Evolutionary conservation across 2,888 invertebrate genomes (phyloP).

Genomic region (Zaprionus lineosus): DNA sequence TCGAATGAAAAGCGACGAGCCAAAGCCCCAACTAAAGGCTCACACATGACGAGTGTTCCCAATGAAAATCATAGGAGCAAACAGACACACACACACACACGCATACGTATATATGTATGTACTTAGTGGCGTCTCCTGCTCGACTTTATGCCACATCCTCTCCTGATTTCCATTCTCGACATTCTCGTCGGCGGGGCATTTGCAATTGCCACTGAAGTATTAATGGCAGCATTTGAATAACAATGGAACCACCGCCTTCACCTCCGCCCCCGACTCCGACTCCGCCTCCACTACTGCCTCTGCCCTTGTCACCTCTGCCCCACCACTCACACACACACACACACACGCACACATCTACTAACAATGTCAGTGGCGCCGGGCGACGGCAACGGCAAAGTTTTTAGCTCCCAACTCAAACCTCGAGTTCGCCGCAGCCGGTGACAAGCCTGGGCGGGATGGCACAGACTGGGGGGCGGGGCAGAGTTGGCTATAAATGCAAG

Average conservation of each 20-base stretch:
- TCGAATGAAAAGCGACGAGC: slow-evolving; percentile 47
- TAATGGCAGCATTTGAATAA: slow-evolving; percentile 75
- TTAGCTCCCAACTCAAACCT: neutral
- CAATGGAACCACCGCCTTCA: slow-evolving; percentile 46
- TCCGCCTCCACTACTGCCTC: neutral
- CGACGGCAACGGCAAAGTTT: slow-evolving; percentile 31
- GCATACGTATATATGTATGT: slow-evolving; percentile 12
- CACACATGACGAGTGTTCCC: too few relatives aligned
- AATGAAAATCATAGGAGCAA: too few relatives aligned
- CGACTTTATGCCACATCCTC: neutral
- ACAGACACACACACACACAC: slow-evolving; percentile 6
- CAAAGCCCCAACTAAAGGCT: slow-evolving; percentile 16
- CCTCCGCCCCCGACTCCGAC: neutral
- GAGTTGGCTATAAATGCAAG: neutral
- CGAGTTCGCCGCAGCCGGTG: neutral
- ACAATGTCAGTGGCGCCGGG: slow-evolving; percentile 24
- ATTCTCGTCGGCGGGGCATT: slow-evolving; percentile 35
- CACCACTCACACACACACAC: too few relatives aligned
- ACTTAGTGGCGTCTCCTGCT: slow-evolving; percentile 5
- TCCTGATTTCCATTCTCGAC: slow-evolving; percentile 15
- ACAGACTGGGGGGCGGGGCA: neutral
- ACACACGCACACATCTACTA: neutral
- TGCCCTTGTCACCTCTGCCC: neutral
- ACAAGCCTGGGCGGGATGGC: neutral
- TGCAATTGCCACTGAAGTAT: slow-evolving; percentile 73